Base-by-base conservation (phyloP, 2,797 vertebrate species). In the Trichosurus vulpecula region DNA sequence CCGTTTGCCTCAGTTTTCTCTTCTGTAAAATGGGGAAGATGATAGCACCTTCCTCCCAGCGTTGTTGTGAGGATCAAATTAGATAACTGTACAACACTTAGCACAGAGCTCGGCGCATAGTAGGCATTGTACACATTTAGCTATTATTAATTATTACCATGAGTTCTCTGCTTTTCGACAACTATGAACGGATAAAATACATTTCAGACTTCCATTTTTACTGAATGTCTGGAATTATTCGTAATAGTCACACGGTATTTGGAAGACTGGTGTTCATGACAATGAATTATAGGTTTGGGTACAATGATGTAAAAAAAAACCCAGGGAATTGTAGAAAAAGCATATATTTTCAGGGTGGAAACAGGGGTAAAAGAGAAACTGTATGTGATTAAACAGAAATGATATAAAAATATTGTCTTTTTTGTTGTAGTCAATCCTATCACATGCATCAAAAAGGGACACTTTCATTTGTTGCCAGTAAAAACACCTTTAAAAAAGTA, bases 371-470 rank as follows among this genome's bases (percentile, higher is more conserved):
- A 95, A 93, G 12, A 54, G 47, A 94, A 11, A 90, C 6, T 25
- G 56, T 16, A 54, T n/a, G 9, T 55, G 94, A 95, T 92, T 95
- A 93, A 94, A 95, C 74, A 89, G 5, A 95, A 90, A 16, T 53
- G 8, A 94, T 56, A 92, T 31, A 61, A 94, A 90, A 57, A 56
- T 30, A 55, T 2, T 53, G 31, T 87, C 94, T 52, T 54, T 56
- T 91, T 16, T 81, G 41, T 90, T 61, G 3, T 53, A 95, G 52
- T 29, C 54, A 94, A 92, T 96, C 93, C 22, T 96, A 61, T 92
- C 30, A 74, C 4, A 8, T 87, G 4, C 22, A 52, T 95, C 31
- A 92, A 94, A 81, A 92, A 74, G 30, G 51, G 11, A 54, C 92
- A 61, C 3, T 58, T 95, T 95, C 90, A 47, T 95, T 96, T 81